Base-by-base conservation (phyloP, 2,113 vertebrate species). In the Grantiella picta region DNA sequence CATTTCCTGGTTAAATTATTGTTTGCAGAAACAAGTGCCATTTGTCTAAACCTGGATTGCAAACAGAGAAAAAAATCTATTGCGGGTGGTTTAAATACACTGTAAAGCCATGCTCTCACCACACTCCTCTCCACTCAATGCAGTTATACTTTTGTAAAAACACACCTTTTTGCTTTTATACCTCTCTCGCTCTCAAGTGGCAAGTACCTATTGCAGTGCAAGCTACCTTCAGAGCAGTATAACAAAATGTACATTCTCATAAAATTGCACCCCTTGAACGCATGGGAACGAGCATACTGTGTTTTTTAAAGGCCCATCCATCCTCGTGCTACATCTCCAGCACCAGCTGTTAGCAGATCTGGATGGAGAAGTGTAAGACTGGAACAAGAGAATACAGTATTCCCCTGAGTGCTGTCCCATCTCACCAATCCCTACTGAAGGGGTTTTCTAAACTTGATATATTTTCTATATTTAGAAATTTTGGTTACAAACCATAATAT, bases 1-100 rank as follows among this genome's bases (percentile, higher is more conserved):
- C 25, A 47, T 86, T 95, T 97, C 78, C 92, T 10, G 3, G 52
- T 65, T 92, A 86, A 95, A 66, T 82, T 72, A 68, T 13, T 94
- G 47, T 82, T 97, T 93, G 45, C 71, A 81, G 72, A 96, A 94
- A 92, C 15, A 70, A 72, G 76, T 49, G 45, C 10, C 3, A 8
- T 71, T 68, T 82, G 61, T 59, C 84, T 79, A 76, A 80, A 85
- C 35, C 35, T 15, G 45, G n/a, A 70, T 8, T 49, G 65, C 54
- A 94, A 93, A 61, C 14, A 92, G 68, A 73, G 90, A 56, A 77
- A 61, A 61, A 23, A 31, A 60, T 42, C 61, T 75, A 66, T 71
- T 75, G n/a, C 44, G 53, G 28, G 21, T 47, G 42, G 52, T 44
- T 83, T 79, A 91, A 89, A 75, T 20, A 66, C 17, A 31, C 20